A percentile compares a stretch with the other conserved stretches of the same genome.
phyloP scores from a whole-genome alignment of 2,888 invertebrate species.

The Linnaemya tessellans region DNA sequence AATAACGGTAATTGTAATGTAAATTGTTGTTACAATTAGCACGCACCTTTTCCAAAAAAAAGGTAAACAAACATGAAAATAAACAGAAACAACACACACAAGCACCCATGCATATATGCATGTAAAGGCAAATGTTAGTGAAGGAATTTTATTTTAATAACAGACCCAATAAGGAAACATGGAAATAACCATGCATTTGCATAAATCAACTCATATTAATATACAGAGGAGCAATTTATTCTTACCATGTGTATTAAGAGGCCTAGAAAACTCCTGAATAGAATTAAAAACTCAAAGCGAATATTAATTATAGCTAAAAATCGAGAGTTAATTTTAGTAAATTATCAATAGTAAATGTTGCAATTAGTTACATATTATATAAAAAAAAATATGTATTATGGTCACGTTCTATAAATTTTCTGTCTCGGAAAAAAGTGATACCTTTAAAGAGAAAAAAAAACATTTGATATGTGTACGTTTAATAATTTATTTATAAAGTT shows the following conservation, averaged over 20 bases:
- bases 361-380: constrained; percentile 6
- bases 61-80: constrained; percentile 21
- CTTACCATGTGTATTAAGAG: constrained; percentile 17
- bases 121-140: not conserved
- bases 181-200: not conserved
- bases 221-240: not conserved
- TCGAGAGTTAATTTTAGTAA: constrained; percentile 17
- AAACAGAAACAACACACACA: not conserved
- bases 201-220: not conserved
- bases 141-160: not conserved
- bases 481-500: constrained; percentile 21
- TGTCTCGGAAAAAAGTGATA: constrained; percentile 45
- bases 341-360: constrained; percentile 17
- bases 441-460: constrained; percentile 39
- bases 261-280: not conserved
- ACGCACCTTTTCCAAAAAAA: constrained; percentile 4
- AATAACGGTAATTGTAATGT: constrained; percentile 20
- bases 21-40: not conserved
- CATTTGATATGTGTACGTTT: constrained; percentile 33
- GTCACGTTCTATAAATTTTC: constrained; percentile 71
- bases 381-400: constrained; percentile 51
- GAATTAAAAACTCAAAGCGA: not conserved
- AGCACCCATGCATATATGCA: not conserved
- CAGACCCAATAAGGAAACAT: not conserved
- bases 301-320: constrained; percentile 11